Evolutionary conservation across 2,113 vertebrate genomes (phyloP).

Genomic region (Axis porcinus): DNA sequence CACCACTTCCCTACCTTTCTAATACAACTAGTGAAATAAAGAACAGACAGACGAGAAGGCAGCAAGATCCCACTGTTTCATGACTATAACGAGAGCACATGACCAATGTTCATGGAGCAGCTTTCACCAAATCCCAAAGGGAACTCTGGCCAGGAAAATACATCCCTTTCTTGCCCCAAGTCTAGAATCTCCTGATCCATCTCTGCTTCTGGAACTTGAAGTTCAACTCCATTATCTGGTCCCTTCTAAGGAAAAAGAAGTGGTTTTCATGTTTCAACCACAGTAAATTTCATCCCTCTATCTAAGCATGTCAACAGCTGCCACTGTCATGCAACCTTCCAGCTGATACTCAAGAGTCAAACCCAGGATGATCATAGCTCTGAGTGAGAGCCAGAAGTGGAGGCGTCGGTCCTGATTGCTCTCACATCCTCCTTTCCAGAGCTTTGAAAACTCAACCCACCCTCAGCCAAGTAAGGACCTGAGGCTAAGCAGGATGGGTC

Average conservation of each 20-base stretch:
- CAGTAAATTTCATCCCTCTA: not conserved
- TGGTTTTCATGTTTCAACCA: not conserved
- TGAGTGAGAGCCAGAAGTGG: rapidly evolving
- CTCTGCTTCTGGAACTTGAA: not conserved
- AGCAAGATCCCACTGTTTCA: not conserved
- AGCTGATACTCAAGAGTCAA: not conserved
- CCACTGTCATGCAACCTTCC: not conserved
- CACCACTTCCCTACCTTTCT: not conserved
- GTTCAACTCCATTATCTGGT: not conserved
- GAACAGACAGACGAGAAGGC: not conserved
- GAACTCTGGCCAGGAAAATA: not conserved
- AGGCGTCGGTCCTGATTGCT: not conserved
- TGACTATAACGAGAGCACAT: not conserved
- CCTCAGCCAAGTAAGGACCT: not conserved
- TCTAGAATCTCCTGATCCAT: not conserved
- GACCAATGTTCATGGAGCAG: not conserved
- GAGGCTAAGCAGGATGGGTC: not conserved
- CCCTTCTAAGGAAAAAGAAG: not conserved
- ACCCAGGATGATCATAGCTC: not conserved
- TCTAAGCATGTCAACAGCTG: not conserved
- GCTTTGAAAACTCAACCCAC: not conserved
- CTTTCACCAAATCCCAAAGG: not conserved
- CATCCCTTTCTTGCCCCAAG: not conserved
- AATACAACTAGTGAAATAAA: not conserved
- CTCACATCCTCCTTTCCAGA: not conserved